Base-by-base conservation (phyloP, 2,888 invertebrate species). In the Pocota personata region DNA sequence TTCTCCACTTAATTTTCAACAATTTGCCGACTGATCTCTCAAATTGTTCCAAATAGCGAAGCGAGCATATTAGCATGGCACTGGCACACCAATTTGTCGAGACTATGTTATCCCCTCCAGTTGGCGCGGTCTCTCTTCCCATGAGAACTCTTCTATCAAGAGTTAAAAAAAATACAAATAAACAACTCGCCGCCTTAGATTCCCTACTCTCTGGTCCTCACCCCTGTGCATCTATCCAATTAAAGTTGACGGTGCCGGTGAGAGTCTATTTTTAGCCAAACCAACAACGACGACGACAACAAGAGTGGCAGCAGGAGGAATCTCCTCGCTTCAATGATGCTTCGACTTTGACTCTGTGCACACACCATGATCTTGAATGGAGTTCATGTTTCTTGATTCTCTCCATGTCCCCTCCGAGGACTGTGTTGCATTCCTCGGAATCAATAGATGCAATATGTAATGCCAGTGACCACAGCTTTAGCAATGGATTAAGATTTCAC, bases 11-110 rank as follows among this genome's bases (percentile, higher is more conserved):
- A 76, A 77, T 80, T 71, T 75, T 58, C n/a, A 71, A 71, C 69
- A 58, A 84, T 76, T 76, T 86, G 80, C 82, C 76, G 76, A 77
- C 86, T 82, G 82, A 86, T 82, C 66, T 76, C n/a, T 55, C 12
- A 62, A 80, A 86, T 58, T 64, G 62, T 58, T 86, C 35, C 76
- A 75, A 71, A 76, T 72, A 46, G 64, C 27, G 19, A 24, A 46
- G 43, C 30, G 66, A 60, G 52, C 52, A 52, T 60, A 82, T 86
- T 82, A 82, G 82, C 82, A 72, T 86, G 64, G 60, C 73, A 48
- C 52, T 86, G 64, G 60, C 73, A 48, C 52, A 64, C 48, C 32
- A 73, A 79, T 79, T 78, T 73, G 60, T 40, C 50, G 46, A 30
- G 35, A 30, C 43, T 64, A 1, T 55, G 46, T 14, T 40, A 3